These are phyloP conservation scores for Aphelenchoides bicaudatus DNA, from an alignment of 2,888 invertebrate genomes.

Conservation along the genomic window DNA sequence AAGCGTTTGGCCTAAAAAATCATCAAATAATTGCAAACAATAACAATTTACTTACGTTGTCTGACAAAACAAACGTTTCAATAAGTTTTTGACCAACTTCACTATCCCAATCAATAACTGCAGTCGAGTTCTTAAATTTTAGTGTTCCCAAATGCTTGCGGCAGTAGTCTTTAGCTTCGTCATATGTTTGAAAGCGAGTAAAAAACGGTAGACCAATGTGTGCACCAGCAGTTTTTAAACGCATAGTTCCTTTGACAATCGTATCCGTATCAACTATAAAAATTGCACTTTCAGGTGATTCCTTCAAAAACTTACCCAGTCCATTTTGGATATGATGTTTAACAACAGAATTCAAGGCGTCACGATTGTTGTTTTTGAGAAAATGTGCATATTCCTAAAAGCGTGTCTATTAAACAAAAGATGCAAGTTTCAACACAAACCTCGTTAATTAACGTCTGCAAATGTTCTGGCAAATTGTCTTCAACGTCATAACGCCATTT, in stretches of 20 bases:
- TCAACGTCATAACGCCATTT: conserved; percentile 27
- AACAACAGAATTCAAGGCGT: conserved; percentile 42
- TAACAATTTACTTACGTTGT: conserved; percentile 34
- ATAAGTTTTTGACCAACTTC: conserved; percentile 42
- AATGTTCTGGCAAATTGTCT: conserved; percentile 19
- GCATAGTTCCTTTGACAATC: too few species aligned
- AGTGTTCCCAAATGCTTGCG: conserved; percentile 26
- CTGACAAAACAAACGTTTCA: conserved; percentile 46
- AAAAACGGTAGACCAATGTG: conserved; percentile 44
- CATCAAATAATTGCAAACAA: neutral
- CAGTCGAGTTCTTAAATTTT: conserved; percentile 41
- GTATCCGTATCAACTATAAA: too few species aligned
- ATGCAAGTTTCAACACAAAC: conserved; percentile 21
- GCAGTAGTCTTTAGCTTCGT: conserved; percentile 42
- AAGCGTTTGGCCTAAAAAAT: conserved; percentile 39
- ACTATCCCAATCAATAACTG: conserved; percentile 48
- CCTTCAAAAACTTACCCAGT: conserved; percentile 23
- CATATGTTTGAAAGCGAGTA: conserved; percentile 32
- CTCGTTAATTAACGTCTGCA: conserved; percentile 22
- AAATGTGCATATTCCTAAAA: conserved; percentile 43
- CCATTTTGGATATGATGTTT: conserved; percentile 33
- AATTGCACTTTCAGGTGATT: too few species aligned
- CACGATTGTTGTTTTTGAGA: conserved; percentile 39
- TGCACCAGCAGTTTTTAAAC: too few species aligned
- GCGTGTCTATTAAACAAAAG: conserved; percentile 7